Conservation (phyloP, 2,797 vertebrate genomes). For the Spondyliosoma cantharus region DNA sequence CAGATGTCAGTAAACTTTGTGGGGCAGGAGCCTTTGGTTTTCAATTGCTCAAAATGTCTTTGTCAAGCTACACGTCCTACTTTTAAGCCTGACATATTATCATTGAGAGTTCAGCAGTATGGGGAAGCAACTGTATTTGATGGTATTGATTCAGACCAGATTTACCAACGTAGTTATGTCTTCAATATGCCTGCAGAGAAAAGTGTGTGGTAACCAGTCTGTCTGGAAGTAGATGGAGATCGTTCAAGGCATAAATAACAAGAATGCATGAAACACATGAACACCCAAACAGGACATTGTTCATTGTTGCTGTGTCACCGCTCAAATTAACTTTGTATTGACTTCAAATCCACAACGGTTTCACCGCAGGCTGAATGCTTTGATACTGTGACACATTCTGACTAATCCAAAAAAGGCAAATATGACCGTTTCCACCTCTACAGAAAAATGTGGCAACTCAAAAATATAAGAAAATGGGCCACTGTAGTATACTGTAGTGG, state of each 20-base stretch:
- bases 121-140: neutral
- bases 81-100: neutral
- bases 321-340: neutral
- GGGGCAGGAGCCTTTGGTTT: neutral
- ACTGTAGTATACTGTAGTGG: neutral
- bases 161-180: constrained; percentile 5
- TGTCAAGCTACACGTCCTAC: neutral
- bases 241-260: constrained; percentile 6
- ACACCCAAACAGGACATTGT: constrained; percentile 16
- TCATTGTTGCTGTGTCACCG: neutral
- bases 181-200: constrained; percentile 24
- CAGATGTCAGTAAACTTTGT: neutral
- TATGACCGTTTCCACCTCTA: neutral
- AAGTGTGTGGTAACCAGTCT: constrained; percentile 23
- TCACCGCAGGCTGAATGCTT: neutral
- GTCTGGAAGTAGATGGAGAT: constrained; percentile 5
- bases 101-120: neutral
- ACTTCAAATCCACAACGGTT: neutral
- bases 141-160: neutral
- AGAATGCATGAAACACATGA: constrained; percentile 6
- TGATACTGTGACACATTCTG: neutral
- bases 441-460: neutral
- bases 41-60: neutral
- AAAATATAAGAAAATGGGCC: neutral
- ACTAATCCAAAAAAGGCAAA: rapidly evolving